phyloP scores from a whole-genome alignment of 2,888 invertebrate genomes.

The Lepidonotus clava region DNA sequence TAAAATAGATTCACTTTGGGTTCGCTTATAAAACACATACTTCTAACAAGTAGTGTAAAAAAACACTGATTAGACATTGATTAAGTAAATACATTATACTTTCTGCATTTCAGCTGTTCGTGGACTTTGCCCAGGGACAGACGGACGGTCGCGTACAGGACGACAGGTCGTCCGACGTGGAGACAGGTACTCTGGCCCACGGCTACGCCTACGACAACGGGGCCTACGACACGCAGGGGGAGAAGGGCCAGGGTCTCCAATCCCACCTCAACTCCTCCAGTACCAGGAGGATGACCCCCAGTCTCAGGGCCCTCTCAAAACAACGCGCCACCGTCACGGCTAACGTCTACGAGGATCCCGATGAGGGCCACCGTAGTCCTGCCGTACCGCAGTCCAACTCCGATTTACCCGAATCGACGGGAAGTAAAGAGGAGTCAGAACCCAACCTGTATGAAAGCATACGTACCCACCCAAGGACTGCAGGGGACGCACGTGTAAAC shows the following conservation, averaged over 20 bases:
- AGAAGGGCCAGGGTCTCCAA: background rate
- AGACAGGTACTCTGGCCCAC: background rate
- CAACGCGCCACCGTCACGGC: background rate
- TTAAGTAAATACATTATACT: background rate
- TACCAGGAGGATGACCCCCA: background rate
- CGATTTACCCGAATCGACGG: background rate
- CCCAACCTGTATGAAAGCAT: background rate
- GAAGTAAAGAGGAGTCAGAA: background rate
- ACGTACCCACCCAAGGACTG: background rate
- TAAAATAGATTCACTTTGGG: background rate
- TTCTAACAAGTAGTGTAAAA: no score
- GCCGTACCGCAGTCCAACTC: background rate
- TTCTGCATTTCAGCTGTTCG: conserved; percentile 53
- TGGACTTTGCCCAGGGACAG: conserved; percentile 54
- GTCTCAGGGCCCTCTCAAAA: background rate
- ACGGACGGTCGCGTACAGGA: conserved; percentile 41
- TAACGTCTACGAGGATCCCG: background rate
- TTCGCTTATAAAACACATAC: background rate
- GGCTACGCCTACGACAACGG: background rate
- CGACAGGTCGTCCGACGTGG: background rate
- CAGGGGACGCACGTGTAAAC: background rate
- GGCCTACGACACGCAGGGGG: background rate
- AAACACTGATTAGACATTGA: no score
- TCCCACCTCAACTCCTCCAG: background rate
- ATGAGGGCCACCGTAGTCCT: background rate